Evolutionary conservation across 2,797 vertebrate genomes (phyloP), one percentile per base, ranked within the genome.

Genomic region (Sebastolobus altivelis): DNA sequence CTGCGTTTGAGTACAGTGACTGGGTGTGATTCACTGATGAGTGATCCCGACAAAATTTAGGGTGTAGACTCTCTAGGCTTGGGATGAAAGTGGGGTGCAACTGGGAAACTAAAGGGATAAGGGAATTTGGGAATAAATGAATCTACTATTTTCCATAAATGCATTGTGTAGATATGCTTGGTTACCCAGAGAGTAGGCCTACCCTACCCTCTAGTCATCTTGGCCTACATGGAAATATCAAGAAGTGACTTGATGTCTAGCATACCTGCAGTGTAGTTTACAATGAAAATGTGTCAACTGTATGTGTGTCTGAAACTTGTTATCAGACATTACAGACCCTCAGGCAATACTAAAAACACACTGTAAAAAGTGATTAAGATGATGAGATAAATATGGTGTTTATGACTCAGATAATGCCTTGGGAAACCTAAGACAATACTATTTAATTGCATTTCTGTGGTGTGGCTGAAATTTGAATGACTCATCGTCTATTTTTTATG

Each of bases 11-110:
- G 69, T 66, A 85, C 80, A 88, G 43, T 25, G 27, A 33, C 49
- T 74, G 79, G 82, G 72, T 77, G 79, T 89, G 77, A 94, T 87
- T 93, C 87, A 88, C 37, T 72, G 56, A 77, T 84, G 83, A 90
- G 76, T 74, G 72, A 93, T 77, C 61, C 66, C 14, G 35, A 87
- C 74, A 86, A 84, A 80, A 87, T 79, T 74, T 76, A 79, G 76
- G 74, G 80, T 61, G 79, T 88, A 88, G 81, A 85, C 79, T 65
- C 38, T 46, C 49, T 22, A 22, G 49, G 63, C 43, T 52, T 75
- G 56, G 46, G 61, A 70, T 74, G 8, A 75, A 71, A 79, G 31
- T 10, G 37, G 35, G 65, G 37, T 33, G 8, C 49, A 81, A 85
- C 33, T 49, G 6, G 31, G 38, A 68, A 65, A 55, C 6, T 43